A percentile compares a stretch with the other conserved stretches of the same genome.
These are phyloP conservation scores for Anthrax anthrax DNA, from an alignment of 2,888 invertebrate species.

Conservation along the genomic window DNA sequence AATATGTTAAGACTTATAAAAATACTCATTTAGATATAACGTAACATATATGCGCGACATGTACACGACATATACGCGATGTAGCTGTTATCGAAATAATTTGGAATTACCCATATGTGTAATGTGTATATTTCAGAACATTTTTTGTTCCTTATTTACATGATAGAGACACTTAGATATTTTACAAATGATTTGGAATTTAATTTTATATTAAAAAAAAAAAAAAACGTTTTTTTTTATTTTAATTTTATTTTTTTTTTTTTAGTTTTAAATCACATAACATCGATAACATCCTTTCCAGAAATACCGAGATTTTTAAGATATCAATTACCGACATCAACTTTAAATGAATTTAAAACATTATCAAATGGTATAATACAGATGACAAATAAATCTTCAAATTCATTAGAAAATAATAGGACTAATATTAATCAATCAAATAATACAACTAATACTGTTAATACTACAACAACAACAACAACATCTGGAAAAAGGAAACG, in stretches of 20 bases:
- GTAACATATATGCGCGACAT: no score
- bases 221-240: no score
- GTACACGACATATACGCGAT: no score
- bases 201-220: no score
- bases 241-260: not conserved
- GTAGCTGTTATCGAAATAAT: no score
- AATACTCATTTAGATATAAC: no score
- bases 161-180: no score
- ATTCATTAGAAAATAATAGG: not conserved
- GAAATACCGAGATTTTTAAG: not conserved
- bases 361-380: not conserved
- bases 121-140: no score
- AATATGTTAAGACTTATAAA: no score
- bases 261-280: not conserved
- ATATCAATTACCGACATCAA: not conserved
- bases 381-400: not conserved
- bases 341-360: not conserved
- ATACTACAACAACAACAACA: not conserved
- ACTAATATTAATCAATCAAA: not conserved
- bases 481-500: slow-evolving; percentile 53
- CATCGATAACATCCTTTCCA: not conserved
- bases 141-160: no score
- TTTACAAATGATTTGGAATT: no score
- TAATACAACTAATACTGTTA: not conserved
- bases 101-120: no score